Percentiles rank a stretch among this genome's conserved stretches.
phyloP scores from a whole-genome alignment of 2,888 invertebrate species.

The Margaritifera margaritifera region DNA sequence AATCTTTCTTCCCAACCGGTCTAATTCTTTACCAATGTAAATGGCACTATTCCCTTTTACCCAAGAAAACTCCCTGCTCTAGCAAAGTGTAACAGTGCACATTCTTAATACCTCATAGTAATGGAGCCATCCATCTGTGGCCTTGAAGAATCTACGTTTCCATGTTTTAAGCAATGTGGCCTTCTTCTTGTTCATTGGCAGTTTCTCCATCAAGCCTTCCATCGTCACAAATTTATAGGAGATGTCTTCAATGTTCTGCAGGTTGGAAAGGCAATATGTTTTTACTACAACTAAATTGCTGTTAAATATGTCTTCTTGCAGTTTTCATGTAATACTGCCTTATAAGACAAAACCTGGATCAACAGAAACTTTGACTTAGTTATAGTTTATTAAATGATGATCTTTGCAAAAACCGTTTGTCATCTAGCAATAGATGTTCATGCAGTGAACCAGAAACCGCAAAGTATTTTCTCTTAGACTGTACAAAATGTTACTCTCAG shows the following conservation, averaged over 20 bases:
- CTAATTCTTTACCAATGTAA: too few species aligned
- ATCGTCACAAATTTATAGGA: slow-evolving; percentile 72
- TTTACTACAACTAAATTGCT: neutral
- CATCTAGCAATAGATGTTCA: too few species aligned
- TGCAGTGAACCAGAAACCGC: too few species aligned
- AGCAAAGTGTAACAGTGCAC: neutral
- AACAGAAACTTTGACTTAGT: too few species aligned
- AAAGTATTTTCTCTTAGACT: too few species aligned
- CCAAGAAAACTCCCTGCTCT: neutral
- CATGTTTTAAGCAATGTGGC: slow-evolving; percentile 78
- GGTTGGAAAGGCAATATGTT: slow-evolving; percentile 2
- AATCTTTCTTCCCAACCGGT: too few species aligned
- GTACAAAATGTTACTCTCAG: too few species aligned
- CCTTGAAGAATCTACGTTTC: slow-evolving; percentile 76
- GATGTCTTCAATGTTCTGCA: slow-evolving; percentile 59
- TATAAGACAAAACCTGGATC: too few species aligned
- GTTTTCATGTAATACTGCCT: too few species aligned
- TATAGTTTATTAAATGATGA: too few species aligned
- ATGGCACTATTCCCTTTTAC: neutral
- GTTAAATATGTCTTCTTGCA: neutral
- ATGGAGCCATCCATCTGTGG: slow-evolving; percentile 76
- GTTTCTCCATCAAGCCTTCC: slow-evolving; percentile 77
- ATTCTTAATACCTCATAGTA: slow-evolving; percentile 74
- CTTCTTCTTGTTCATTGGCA: slow-evolving; percentile 75
- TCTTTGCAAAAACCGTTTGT: too few species aligned